Evolutionary conservation across 2,113 vertebrate genomes (phyloP), one percentile per base, ranked within the genome.

Genomic region (Hylia prasina): DNA sequence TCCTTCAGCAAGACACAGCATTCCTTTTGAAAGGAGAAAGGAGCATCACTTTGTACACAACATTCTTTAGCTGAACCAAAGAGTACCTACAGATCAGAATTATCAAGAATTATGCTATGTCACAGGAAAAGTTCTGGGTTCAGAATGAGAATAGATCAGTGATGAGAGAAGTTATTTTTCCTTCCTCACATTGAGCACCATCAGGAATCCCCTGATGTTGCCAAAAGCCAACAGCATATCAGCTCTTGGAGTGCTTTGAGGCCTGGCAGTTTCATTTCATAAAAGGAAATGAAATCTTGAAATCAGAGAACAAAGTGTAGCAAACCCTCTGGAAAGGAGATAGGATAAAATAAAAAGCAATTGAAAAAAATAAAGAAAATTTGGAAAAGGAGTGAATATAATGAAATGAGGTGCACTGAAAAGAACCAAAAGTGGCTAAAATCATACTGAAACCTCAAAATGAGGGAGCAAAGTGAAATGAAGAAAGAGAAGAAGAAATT

Each of bases 71-170:
- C 39, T 65, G 40, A 68, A 86, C 22, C 30, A 44, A 78, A 53
- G 0, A 3, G 23, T 31, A 54, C 40, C 40, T 78, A 60, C 44
- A 81, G 21, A 33, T 72, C 33, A 65, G 37, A 44, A 37, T 35
- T 68, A 89, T 4, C 0, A 1, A 72, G 23, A 24, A 48, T 0
- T n/a, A n/a, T n/a, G 0, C 27, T 25, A 30, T 28, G 28, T 48
- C 47, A 66, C 4, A 19, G n/a, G 9, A 89, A 87, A 35, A 18
- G 13, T 53, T 73, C 56, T 21, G 19, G 54, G 6, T 54, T 85
- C 39, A 51, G 48, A 69, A 57, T 12, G 7, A 87, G 25, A 58
- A 87, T 44, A 44, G 81, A 89, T 56, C 23, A 53, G 30, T 50
- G 13, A 58, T 63, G 48, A 60, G 53, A 44, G 19, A 72, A 28